These are phyloP conservation scores for Geotrupes spiniger DNA, from an alignment of 2,888 invertebrate species.

Conservation along the genomic window DNA sequence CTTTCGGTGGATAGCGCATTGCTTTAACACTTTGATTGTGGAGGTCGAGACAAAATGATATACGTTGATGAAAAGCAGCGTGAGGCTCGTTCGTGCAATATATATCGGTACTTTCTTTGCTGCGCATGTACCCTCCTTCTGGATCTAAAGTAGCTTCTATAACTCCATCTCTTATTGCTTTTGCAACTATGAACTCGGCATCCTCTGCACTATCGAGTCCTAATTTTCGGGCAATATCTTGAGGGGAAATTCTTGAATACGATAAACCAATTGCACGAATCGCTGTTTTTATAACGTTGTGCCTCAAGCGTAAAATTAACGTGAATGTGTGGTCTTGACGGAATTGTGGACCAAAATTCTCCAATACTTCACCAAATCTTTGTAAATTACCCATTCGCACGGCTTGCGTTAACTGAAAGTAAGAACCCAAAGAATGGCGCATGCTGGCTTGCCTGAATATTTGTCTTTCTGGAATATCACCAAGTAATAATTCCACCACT, in stretches of 20 bases:
- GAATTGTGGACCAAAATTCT: conserved; percentile 88
- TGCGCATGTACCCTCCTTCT: conserved; percentile 93
- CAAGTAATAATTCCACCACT: conserved; percentile 90
- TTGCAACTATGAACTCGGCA: conserved; percentile 98
- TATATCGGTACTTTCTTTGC: conserved; percentile 94
- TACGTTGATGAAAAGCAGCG: conserved; percentile 93
- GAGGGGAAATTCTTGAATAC: conserved; percentile 93
- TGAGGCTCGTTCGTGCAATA: conserved; percentile 97
- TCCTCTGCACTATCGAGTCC: conserved; percentile 94
- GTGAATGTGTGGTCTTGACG: conserved; percentile 94
- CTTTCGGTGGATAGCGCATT: conserved; percentile 98
- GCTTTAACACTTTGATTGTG: conserved; percentile 99
- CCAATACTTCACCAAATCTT: conserved; percentile 89
- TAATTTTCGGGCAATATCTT: conserved; percentile 91
- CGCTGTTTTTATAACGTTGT: conserved; percentile 99
- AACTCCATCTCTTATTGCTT: conserved; percentile 96
- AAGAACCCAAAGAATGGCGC: conserved; percentile 86
- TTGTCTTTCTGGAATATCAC: conserved; percentile 96
- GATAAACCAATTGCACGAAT: conserved; percentile 94
- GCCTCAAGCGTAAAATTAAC: conserved; percentile 89
- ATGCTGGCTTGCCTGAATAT: conserved; percentile 91
- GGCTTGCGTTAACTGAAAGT: conserved; percentile 96
- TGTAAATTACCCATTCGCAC: conserved; percentile 94
- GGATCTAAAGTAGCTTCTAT: conserved; percentile 97
- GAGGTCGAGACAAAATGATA: conserved; percentile 94